Conservation (phyloP, 2,797 vertebrate genomes). For the Malurus leucopterus region DNA sequence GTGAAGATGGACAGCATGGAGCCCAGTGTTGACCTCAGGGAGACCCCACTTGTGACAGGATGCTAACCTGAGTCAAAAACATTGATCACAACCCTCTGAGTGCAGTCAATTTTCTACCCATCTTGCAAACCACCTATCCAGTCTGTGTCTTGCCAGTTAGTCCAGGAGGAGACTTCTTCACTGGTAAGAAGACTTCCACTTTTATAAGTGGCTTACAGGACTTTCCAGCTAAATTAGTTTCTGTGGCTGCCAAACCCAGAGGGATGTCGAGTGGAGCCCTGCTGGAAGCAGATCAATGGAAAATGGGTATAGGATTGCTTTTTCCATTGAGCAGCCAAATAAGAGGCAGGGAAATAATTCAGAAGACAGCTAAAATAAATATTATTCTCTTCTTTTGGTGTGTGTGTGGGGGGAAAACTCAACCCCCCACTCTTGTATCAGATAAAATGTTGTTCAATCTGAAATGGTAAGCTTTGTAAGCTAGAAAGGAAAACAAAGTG, state of each 20-base stretch:
- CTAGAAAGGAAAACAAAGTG: background rate
- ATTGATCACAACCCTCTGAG: background rate
- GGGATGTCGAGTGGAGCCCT: background rate
- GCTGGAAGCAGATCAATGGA: background rate
- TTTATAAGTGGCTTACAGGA: background rate
- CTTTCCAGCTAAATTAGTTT: background rate
- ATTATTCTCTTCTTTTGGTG: background rate
- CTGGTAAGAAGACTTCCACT: background rate
- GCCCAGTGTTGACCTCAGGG: background rate
- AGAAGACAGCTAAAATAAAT: background rate
- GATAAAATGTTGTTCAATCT: background rate
- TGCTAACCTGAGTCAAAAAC: background rate
- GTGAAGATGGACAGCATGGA: background rate
- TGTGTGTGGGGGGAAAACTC: too few species aligned
- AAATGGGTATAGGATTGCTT: background rate
- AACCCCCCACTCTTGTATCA: background rate
- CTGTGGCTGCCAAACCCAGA: background rate
- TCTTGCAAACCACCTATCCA: background rate
- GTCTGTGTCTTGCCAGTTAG: background rate
- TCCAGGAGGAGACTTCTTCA: background rate
- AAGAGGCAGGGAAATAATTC: background rate
- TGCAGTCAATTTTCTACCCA: background rate
- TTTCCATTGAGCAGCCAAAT: background rate
- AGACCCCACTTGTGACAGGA: background rate
- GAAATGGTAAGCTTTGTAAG: background rate